phyloP scores from a whole-genome alignment of 2,888 invertebrate genomes.

The Corbicula japonica region DNA sequence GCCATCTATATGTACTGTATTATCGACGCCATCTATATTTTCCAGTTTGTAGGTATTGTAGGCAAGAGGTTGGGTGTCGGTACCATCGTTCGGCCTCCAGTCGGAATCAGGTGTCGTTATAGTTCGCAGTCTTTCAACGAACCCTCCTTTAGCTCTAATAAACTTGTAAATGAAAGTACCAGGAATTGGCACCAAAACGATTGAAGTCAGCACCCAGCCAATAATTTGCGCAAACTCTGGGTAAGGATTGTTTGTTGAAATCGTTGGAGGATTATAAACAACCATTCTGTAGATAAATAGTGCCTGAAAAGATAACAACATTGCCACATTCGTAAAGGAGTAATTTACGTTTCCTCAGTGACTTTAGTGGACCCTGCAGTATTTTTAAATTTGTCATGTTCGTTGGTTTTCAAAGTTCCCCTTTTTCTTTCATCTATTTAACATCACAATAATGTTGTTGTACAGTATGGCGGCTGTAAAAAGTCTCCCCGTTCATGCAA shows the following conservation, averaged over 20 bases:
- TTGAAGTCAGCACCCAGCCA: constrained; percentile 73
- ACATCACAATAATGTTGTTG: no score
- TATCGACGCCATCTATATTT: constrained; percentile 56
- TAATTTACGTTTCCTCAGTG: no score
- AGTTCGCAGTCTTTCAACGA: constrained; percentile 59
- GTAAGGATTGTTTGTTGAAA: constrained; percentile 65
- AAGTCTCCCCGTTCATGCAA: no score
- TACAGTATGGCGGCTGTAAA: no score
- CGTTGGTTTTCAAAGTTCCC: no score
- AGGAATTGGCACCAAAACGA: constrained; percentile 77
- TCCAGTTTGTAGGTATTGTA: constrained; percentile 39
- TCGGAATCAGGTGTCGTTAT: constrained; percentile 71
- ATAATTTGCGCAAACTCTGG: constrained; percentile 76
- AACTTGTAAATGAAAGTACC: constrained; percentile 73
- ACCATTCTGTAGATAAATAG: constrained; percentile 79
- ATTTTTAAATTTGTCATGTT: no score
- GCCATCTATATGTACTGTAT: constrained; percentile 60
- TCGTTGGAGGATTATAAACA: constrained; percentile 69
- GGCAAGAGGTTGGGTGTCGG: constrained; percentile 38
- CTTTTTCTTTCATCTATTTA: no score
- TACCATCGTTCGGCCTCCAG: constrained; percentile 76
- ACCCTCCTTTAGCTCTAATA: constrained; percentile 37
- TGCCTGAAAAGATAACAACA: constrained; percentile 66
- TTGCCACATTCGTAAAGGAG: not conserved
- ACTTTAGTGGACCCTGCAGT: no score